These are phyloP conservation scores for Rhizoglyphus robini DNA, from an alignment of 1,140 invertebrate species.

Conservation along the genomic window DNA sequence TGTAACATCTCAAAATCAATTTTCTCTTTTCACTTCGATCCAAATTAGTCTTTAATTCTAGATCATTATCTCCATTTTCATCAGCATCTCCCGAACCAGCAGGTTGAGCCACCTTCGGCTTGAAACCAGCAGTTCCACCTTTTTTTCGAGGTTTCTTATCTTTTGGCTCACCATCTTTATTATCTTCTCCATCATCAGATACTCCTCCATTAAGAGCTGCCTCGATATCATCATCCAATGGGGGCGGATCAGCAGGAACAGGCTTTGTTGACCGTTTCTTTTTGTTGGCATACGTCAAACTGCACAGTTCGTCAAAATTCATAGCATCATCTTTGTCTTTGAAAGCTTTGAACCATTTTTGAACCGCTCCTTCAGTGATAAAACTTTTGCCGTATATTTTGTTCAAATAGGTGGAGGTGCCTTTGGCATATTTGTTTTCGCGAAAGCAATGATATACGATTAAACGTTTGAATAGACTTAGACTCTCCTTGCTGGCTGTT, in stretches of 20 bases:
- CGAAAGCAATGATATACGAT: neutral
- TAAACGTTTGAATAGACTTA: neutral
- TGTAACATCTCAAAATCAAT: neutral
- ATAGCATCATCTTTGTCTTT: neutral
- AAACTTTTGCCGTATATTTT: neutral
- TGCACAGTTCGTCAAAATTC: neutral
- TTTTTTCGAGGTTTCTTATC: neutral
- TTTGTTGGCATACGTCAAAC: neutral
- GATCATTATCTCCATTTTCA: neutral
- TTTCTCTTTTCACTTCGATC: neutral
- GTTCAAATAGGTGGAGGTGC: neutral
- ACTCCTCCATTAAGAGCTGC: neutral
- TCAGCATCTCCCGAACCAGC: neutral
- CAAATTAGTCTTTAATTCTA: neutral
- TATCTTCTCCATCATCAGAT: neutral
- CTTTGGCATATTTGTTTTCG: neutral
- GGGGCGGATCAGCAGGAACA: slow-evolving; percentile 1
- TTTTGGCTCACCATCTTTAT: neutral
- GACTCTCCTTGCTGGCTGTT: neutral
- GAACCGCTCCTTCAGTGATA: neutral
- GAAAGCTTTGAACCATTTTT: neutral
- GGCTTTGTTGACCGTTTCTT: neutral
- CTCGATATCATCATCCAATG: neutral
- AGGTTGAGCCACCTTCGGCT: neutral
- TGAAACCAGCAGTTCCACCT: no score